phyloP scores from a whole-genome alignment of 2,888 invertebrate species.

The Yponomeuta cagnagella region DNA sequence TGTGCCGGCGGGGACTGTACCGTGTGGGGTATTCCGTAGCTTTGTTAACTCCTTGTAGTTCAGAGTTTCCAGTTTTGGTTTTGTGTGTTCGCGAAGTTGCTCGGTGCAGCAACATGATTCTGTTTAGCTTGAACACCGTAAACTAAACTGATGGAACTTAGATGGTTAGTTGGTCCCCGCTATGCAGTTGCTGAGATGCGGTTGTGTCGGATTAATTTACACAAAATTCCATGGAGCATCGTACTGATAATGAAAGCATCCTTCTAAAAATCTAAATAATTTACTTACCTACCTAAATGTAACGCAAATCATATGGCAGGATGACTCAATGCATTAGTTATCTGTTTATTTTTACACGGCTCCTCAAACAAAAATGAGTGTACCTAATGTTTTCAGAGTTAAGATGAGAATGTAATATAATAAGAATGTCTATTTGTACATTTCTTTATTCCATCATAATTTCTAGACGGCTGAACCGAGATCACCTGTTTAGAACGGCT shows the following conservation, averaged over 20 bases:
- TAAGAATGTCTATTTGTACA: too few species aligned
- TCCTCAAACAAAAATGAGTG: too few species aligned
- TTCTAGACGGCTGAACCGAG: too few species aligned
- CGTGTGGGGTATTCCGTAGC: constrained; percentile 14
- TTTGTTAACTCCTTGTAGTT: constrained; percentile 8
- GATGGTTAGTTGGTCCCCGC: neutral
- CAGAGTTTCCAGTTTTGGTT: constrained; percentile 3
- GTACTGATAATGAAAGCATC: neutral
- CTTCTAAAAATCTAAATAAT: neutral
- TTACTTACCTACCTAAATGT: too few species aligned
- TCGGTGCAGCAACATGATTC: neutral
- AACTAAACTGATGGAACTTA: constrained; percentile 3
- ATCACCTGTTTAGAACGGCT: too few species aligned
- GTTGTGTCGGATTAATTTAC: neutral
- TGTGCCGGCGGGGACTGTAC: constrained; percentile 43
- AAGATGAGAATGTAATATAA: too few species aligned
- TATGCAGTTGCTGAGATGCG: neutral
- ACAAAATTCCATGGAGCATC: neutral
- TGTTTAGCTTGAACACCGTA: constrained; percentile 1
- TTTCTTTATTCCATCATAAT: too few species aligned
- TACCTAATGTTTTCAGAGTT: too few species aligned
- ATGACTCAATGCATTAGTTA: too few species aligned
- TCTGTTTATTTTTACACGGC: too few species aligned
- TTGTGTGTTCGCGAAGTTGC: constrained; percentile 2
- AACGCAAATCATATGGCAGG: too few species aligned